Percentiles rank a stretch among this genome's conserved stretches.
Conservation (phyloP, 2,888 invertebrate genomes). For the Noctuana brunneofusca region DNA sequence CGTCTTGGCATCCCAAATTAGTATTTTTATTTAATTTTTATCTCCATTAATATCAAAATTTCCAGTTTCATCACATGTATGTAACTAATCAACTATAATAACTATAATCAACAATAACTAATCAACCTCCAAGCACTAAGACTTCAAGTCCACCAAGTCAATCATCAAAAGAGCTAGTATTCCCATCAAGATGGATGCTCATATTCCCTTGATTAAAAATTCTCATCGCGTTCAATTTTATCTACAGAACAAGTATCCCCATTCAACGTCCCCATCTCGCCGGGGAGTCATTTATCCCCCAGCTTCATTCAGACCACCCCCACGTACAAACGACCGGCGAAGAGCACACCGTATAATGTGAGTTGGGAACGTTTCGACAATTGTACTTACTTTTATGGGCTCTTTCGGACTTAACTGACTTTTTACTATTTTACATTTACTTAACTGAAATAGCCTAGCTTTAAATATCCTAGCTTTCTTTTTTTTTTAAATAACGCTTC, state of each 20-base stretch:
- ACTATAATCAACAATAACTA: no score
- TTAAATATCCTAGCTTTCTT: no score
- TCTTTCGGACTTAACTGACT: slow-evolving; percentile 10
- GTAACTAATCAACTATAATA: no score
- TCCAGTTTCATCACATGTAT: no score
- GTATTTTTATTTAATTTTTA: no score
- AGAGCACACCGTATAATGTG: slow-evolving; percentile 74
- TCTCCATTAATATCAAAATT: no score
- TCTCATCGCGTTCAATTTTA: slow-evolving; percentile 32
- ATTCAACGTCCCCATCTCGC: slow-evolving; percentile 72
- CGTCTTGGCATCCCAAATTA: no score
- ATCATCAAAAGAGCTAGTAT: slow-evolving; percentile 19
- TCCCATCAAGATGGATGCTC: slow-evolving; percentile 18
- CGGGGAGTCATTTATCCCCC: slow-evolving; percentile 66
- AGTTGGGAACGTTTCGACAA: slow-evolving; percentile 43
- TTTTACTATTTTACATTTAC: slow-evolving; percentile 5
- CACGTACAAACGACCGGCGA: slow-evolving; percentile 68
- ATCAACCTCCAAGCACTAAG: neutral
- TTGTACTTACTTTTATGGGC: slow-evolving; percentile 25
- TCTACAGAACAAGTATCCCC: slow-evolving; percentile 68
- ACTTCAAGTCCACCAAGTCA: neutral
- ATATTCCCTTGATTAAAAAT: slow-evolving; percentile 33
- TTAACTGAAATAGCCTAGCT: neutral
- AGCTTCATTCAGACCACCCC: slow-evolving; percentile 68
- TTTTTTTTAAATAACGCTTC: no score